Evolutionary conservation across 1,140 invertebrate species (phyloP).

Genomic region (Brachystomella parvula): DNA sequence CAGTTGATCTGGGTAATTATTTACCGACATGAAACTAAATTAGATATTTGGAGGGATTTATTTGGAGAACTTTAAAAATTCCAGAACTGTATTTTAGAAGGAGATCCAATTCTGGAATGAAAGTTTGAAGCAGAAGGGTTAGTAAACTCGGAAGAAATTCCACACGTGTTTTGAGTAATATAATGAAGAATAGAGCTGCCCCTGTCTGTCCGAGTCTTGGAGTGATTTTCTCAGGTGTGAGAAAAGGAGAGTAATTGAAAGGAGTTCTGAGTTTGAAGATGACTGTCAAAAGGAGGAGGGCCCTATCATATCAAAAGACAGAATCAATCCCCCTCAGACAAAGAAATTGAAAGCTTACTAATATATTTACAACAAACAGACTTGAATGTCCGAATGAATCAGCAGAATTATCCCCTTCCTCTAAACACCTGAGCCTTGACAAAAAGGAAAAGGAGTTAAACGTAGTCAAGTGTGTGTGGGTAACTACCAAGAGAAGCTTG

Average conservation of each 20-base stretch:
- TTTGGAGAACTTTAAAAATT: too few species aligned
- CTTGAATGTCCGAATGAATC: not conserved
- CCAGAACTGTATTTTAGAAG: too few species aligned
- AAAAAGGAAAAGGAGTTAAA: not conserved
- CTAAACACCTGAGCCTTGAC: not conserved
- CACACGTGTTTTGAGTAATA: constrained; percentile 5
- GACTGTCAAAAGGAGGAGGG: constrained; percentile 10
- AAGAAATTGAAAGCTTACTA: not conserved
- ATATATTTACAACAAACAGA: constrained; percentile 7
- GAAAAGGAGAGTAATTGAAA: constrained; percentile 4
- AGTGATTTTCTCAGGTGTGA: not conserved
- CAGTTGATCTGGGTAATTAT: too few species aligned
- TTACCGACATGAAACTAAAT: too few species aligned
- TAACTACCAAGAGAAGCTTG: not conserved
- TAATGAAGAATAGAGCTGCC: not conserved
- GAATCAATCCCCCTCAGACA: constrained; percentile 9
- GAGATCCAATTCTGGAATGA: too few species aligned
- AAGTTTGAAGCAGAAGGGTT: too few species aligned
- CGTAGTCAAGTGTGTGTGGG: constrained; percentile 4
- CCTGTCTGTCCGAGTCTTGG: not conserved
- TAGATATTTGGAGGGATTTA: too few species aligned
- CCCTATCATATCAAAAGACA: constrained; percentile 10
- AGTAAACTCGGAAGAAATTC: too few species aligned
- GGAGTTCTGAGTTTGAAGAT: constrained; percentile 8
- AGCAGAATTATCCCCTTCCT: not conserved